Evolutionary conservation across 2,797 vertebrate species (phyloP).

Genomic region (Fundulus diaphanus): DNA sequence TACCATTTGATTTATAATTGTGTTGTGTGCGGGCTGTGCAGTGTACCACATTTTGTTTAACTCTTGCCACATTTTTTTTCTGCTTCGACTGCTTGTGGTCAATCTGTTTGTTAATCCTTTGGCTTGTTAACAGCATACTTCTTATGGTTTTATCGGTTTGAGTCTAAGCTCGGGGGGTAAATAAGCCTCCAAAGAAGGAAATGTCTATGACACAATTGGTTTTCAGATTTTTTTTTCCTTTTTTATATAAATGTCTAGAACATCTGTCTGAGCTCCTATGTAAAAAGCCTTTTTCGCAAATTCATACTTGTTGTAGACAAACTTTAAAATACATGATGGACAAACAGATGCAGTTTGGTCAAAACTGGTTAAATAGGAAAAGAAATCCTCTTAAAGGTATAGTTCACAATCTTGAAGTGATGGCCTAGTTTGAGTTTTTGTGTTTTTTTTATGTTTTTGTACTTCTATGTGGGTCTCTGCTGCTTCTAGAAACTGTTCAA

Average conservation of each 20-base stretch:
- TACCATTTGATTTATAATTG: not conserved
- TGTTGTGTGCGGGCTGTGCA: not conserved
- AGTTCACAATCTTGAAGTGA: not conserved
- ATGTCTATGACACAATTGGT: not conserved
- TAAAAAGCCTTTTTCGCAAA: not conserved
- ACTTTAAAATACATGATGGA: not conserved
- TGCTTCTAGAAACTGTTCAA: too few species aligned
- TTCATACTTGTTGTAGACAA: not conserved
- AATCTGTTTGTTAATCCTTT: slow-evolving; percentile 14
- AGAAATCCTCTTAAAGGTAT: too few species aligned
- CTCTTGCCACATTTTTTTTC: not conserved
- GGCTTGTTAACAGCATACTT: slow-evolving; percentile 11
- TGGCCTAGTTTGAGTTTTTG: too few species aligned
- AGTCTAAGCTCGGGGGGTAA: not conserved
- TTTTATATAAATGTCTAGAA: not conserved
- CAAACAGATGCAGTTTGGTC: not conserved
- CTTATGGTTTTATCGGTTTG: not conserved
- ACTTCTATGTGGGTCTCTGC: too few species aligned
- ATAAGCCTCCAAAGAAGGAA: not conserved
- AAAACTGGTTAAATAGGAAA: not conserved
- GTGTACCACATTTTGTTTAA: not conserved
- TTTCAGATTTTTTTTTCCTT: not conserved
- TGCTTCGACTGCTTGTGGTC: not conserved
- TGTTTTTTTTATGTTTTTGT: too few species aligned
- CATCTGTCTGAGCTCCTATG: not conserved